Evolutionary conservation across 2,888 invertebrate species (phyloP).

Genomic region (Tetranychus piercei): DNA sequence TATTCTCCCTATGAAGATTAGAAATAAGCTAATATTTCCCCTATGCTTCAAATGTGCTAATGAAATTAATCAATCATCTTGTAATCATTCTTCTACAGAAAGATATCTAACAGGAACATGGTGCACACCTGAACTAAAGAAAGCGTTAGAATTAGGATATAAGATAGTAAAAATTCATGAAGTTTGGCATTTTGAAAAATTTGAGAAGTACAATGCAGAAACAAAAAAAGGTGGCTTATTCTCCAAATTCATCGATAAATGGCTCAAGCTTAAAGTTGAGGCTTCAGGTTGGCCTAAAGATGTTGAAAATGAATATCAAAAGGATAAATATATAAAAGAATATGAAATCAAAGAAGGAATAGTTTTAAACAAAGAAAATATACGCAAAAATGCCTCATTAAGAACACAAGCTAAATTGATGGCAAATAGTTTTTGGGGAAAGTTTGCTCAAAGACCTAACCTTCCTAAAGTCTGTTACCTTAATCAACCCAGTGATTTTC

Average conservation of each 20-base stretch:
- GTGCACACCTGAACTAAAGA: conserved; percentile 28
- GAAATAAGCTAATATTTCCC: no score
- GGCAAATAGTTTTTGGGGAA: conserved; percentile 27
- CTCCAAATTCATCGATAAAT: conserved; percentile 27
- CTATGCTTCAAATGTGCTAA: no score
- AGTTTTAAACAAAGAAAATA: conserved; percentile 22
- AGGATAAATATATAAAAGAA: conserved; percentile 25
- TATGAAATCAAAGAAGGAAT: conserved; percentile 27
- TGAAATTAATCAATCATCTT: no score
- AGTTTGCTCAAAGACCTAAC: conserved; percentile 24
- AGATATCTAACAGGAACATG: conserved; percentile 28
- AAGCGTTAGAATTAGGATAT: conserved; percentile 28
- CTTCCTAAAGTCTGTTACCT: conserved; percentile 14
- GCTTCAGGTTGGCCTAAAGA: conserved; percentile 28
- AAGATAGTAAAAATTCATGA: conserved; percentile 17
- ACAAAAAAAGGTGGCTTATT: conserved; percentile 19
- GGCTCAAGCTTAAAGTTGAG: conserved; percentile 29
- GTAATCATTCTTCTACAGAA: conserved; percentile 12
- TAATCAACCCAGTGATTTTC: conserved; percentile 16
- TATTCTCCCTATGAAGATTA: no score
- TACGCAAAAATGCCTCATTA: conserved; percentile 25
- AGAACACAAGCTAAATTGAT: conserved; percentile 25
- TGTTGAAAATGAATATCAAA: conserved; percentile 25
- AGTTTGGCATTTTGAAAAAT: background rate
- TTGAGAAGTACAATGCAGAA: background rate